A percentile compares a stretch with the other conserved stretches of the same genome.
Evolutionary conservation across 2,797 vertebrate genomes (phyloP).

Genomic region (Trichosurus vulpecula): DNA sequence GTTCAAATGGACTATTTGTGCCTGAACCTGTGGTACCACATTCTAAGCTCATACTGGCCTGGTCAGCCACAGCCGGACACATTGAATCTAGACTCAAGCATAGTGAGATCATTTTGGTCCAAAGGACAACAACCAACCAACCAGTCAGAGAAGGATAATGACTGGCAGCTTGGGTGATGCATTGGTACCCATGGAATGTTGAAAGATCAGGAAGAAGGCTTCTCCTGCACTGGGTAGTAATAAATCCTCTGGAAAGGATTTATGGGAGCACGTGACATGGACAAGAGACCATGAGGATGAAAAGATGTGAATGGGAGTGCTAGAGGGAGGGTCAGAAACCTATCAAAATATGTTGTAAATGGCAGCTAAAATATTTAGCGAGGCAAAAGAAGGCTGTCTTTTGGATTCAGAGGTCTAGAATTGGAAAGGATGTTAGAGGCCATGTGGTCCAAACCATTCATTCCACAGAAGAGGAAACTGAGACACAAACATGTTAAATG

Average conservation of each 20-base stretch:
- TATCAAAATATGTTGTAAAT: background rate
- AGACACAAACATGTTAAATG: background rate
- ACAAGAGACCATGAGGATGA: background rate
- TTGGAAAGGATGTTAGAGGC: background rate
- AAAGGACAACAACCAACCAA: too few relatives aligned
- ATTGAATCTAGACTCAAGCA: too few relatives aligned
- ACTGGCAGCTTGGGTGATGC: background rate
- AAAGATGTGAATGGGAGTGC: background rate
- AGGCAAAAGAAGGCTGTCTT: background rate
- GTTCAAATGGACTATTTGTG: too few relatives aligned
- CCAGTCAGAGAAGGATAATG: background rate
- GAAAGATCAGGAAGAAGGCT: background rate
- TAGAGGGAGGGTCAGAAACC: background rate
- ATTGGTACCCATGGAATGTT: background rate
- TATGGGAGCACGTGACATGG: background rate
- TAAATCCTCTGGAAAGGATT: background rate
- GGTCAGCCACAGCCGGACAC: too few relatives aligned
- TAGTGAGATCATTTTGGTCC: too few relatives aligned
- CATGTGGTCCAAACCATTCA: background rate
- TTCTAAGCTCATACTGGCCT: too few relatives aligned
- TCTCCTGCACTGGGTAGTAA: background rate
- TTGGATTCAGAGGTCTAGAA: background rate
- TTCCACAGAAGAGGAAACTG: accelerated
- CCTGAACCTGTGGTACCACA: too few relatives aligned
- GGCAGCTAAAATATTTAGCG: background rate